Evolutionary conservation across 2,888 invertebrate genomes (phyloP), one percentile per base, ranked within the genome.

Genomic region (Andrena praecox): DNA sequence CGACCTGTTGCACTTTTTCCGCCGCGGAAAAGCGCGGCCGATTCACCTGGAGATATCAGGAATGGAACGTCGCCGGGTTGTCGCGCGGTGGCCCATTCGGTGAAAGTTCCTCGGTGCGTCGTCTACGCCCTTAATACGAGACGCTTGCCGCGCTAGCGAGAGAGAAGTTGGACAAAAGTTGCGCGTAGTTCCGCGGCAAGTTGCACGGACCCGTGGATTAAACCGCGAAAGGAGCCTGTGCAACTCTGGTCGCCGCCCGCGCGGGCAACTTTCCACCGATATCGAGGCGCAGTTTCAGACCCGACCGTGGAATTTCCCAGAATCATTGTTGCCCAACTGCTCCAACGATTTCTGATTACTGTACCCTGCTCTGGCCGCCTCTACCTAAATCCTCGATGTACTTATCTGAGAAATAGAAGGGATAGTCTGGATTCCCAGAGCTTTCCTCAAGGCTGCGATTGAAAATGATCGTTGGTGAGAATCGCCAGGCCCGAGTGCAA

Each of bases 101-200:
- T 87, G 88, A 89, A 89, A 89, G 86, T 88, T 87, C 73, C 71
- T 42, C 67, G 84, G 76, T 70, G 77, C 83, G 84, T 75, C 76
- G 50, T 70, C 77, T 85, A 78, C 80, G 83, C 86, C 84, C 87
- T 89, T 87, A 87, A 89, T 86, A 80, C 84, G 75, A 77, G 60
- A 77, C 66, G 74, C 67, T 73, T 63, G 62, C 69, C 42, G 20
- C 29, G 27, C 48, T 29, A 59, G 16, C n/a, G 29, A 77, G 64
- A 62, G 80, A 82, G 77, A 78, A 78, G 52, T 84, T 72, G 56
- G 75, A 63, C 73, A 82, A 84, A 88, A 80, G 79, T 85, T 87
- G 82, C 78, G 77, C 70, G 81, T 71, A 80, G 77, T 86, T 86
- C 77, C 78, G 80, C 83, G 79, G 73, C 78, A 80, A 85, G 73